Evolutionary conservation across 2,113 vertebrate species (phyloP), one percentile per base, ranked within the genome.

Genomic region (Corythoichthys haematopterus): DNA sequence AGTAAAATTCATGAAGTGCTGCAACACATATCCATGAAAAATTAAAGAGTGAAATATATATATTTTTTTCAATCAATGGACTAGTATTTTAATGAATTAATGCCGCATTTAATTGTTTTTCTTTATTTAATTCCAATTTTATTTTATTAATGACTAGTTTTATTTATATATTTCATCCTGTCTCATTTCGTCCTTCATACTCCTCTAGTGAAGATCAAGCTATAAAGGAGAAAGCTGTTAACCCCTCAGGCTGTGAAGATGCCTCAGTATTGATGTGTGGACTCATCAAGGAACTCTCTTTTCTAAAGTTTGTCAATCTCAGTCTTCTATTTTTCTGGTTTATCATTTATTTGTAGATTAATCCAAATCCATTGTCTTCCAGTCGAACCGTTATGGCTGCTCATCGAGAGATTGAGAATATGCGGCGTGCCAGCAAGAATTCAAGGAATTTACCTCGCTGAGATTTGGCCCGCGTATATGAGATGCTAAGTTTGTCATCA

Each of bases 201-300:
- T 28, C 13, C 51, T 75, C 0, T 47, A 91, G 88, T 61, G 75
- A 82, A 33, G 79, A 79, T 50, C 59, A 66, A 58, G 60, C 50
- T 46, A 58, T 40, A 28, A 60, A 78, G 33, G 50, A 51, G 28
- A 64, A 71, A n/a, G 48, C 50, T 28, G 16, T 45, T 43, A 64
- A 60, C 63, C 68, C 16, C 0, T 10, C 47, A 50, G 57, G 59
- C 58, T 9, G 57, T 16, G 68, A 94, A 72, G 93, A 95, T 0
- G 93, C 90, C 1, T 91, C 93, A 3, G 75, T 86, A 1, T 77
- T 91, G 0, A 72, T 96, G 55, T 84, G 81, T 1, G 94, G 94
- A 9, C 92, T 96, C 0, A 83, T 93, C 63, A 55, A 83, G 33
- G 94, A 96, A 71, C 93, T 96, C 48, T 94, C 95, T 63, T 91